Evolutionary conservation across 1,140 invertebrate species (phyloP).

Genomic region (Zaprionus inermis): DNA sequence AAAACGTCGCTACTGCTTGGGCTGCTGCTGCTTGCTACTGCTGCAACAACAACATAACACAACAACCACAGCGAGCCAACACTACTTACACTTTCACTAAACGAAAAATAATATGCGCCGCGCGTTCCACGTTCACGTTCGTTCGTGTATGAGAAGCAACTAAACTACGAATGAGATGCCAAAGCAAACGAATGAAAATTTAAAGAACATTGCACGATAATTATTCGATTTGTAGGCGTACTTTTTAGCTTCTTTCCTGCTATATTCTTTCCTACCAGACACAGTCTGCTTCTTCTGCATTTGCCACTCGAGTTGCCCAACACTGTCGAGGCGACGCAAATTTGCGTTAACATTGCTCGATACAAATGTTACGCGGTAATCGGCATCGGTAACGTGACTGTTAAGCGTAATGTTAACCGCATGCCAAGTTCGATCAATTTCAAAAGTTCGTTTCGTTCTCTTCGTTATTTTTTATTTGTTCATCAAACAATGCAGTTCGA

Average conservation of each 20-base stretch:
- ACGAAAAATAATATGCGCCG: slow-evolving; percentile 68
- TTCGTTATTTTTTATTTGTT: slow-evolving; percentile 17
- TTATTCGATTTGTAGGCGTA: slow-evolving; percentile 57
- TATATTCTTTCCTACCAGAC: slow-evolving; percentile 30
- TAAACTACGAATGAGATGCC: slow-evolving; percentile 48
- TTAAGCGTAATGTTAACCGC: slow-evolving; percentile 5
- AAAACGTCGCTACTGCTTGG: slow-evolving; percentile 46
- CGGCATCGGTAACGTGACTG: not conserved
- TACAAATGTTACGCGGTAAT: slow-evolving; percentile 2
- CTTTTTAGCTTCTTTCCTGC: slow-evolving; percentile 37
- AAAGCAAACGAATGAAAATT: slow-evolving; percentile 53
- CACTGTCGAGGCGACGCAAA: slow-evolving; percentile 18
- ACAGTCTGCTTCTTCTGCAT: slow-evolving; percentile 19
- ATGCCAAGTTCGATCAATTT: not conserved
- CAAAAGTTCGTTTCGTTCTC: not conserved
- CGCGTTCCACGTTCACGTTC: slow-evolving; percentile 61
- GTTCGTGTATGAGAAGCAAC: slow-evolving; percentile 55
- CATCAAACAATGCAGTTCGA: slow-evolving; percentile 33
- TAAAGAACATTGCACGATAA: slow-evolving; percentile 60
- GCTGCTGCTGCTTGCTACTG: slow-evolving; percentile 29
- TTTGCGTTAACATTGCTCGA: slow-evolving; percentile 14
- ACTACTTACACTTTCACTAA: slow-evolving; percentile 72
- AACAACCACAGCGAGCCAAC: slow-evolving; percentile 52
- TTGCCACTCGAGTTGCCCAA: slow-evolving; percentile 3
- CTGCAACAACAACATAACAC: slow-evolving; percentile 38